These are phyloP conservation scores for Pyrgilauda ruficollis DNA, from an alignment of 2,113 vertebrate species.

Conservation along the genomic window DNA sequence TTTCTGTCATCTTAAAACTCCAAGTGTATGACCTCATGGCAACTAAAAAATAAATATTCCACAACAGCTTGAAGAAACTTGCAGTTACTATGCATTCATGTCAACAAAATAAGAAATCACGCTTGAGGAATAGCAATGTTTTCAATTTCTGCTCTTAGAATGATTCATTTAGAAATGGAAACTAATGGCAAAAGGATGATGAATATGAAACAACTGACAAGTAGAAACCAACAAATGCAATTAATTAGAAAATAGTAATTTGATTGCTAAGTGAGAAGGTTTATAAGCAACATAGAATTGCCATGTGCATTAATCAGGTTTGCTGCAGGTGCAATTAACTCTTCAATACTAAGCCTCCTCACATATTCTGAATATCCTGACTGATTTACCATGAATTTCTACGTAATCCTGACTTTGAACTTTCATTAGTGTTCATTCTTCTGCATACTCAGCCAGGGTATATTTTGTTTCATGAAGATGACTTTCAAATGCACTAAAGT, in stretches of 20 bases:
- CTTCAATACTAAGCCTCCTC: conserved; percentile 53
- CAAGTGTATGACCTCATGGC: conserved; percentile 50
- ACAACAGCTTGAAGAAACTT: conserved; percentile 72
- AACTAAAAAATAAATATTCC: conserved; percentile 68
- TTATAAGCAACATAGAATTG: conserved; percentile 25
- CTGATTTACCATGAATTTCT: conserved; percentile 39
- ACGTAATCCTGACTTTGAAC: neutral
- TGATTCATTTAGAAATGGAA: neutral
- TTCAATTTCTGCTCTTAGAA: conserved; percentile 8
- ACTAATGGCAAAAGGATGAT: conserved; percentile 8
- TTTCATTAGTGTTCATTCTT: conserved; percentile 18
- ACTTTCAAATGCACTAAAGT: conserved; percentile 50
- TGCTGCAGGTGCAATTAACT: conserved; percentile 40
- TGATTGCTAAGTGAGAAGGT: conserved; percentile 43
- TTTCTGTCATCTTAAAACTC: conserved; percentile 70
- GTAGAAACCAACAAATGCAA: conserved; percentile 25
- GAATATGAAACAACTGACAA: conserved; percentile 25
- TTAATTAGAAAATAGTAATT: conserved; percentile 68
- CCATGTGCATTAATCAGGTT: conserved; percentile 50
- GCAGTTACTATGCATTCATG: conserved; percentile 35
- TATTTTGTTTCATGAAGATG: conserved; percentile 52
- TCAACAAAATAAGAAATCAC: conserved; percentile 44
- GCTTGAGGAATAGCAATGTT: neutral
- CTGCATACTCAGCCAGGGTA: conserved; percentile 18
- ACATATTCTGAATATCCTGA: conserved; percentile 27